Base-by-base conservation (phyloP, 2,113 vertebrate species). In the Fukomys damarensis region DNA sequence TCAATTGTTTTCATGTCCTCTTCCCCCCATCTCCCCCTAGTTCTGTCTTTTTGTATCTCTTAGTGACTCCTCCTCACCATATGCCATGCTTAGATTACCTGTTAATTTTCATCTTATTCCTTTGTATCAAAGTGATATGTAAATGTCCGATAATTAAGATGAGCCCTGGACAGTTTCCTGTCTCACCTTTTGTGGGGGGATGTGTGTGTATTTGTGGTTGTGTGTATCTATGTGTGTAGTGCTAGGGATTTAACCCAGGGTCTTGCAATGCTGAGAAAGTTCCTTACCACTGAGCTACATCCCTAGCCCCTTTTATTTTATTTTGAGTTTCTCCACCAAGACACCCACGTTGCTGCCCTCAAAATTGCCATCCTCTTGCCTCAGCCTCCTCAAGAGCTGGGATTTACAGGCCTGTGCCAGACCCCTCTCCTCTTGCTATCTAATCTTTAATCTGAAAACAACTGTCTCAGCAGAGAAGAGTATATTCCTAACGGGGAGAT, bases 391-490 rank as follows among this genome's bases (percentile, higher is more conserved):
- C 3, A 79, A 54, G 28, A 79, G 30, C 17, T 35, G 76, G 76
- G 49, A 76, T 76, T 79, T 79, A 20, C 46, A 52, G 49, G 76
- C 49, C 35, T 79, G 30, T 46, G 41, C 41, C 19, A 59, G 8
- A 22, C 32, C 16, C 5, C 74, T 1, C 41, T 22, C 28, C 24
- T 1, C 54, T 19, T 58, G 63, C 49, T 38, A 41, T 66, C 80
- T 77, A 8, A 93, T 81, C 83, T 56, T 91, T 79, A 65, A 83
- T 58, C 38, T 61, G 52, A 95, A 56, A 88, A 68, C 89, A 66
- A 43, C 68, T 70, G 43, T 70, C 70, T 93, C 11, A 19, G 70
- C 56, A 77, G 46, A 84, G 56, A 79, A 61, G 26, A 19, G 16
- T 41, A n/a, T 56, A 46, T 92, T 85, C 52, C 66, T 79, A 79